phyloP scores from a whole-genome alignment of 2,888 invertebrate genomes.

The Hypomecis punctinalis region DNA sequence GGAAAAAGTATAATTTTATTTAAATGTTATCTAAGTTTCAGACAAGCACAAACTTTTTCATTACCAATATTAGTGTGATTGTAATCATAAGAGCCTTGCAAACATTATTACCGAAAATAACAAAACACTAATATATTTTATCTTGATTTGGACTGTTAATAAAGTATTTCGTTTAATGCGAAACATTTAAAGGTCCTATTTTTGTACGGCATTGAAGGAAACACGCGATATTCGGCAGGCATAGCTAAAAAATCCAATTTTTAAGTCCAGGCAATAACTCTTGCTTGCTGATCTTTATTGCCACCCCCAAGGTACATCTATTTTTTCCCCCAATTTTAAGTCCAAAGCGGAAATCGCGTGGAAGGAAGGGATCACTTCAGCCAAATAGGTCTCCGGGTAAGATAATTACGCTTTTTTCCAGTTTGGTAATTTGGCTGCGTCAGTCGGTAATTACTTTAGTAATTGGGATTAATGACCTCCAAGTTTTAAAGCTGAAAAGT shows the following conservation, averaged over 20 bases:
- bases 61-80: too few relatives aligned
- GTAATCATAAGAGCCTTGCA: not conserved
- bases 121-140: constrained; percentile 23
- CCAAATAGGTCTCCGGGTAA: constrained; percentile 69
- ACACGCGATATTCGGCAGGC: constrained; percentile 41
- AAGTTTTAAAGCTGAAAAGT: constrained; percentile 16
- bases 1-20: too few relatives aligned
- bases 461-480: constrained; percentile 29
- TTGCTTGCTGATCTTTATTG: constrained; percentile 72
- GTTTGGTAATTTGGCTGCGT: constrained; percentile 54
- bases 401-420: constrained; percentile 67
- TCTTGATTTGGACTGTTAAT: constrained; percentile 22
- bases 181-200: constrained; percentile 36
- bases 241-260: constrained; percentile 53
- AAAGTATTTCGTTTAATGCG: constrained; percentile 30
- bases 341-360: constrained; percentile 74
- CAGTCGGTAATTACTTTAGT: constrained; percentile 38
- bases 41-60: too few relatives aligned
- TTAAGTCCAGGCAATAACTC: constrained; percentile 61
- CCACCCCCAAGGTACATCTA: constrained; percentile 59
- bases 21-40: too few relatives aligned
- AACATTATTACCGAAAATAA: not conserved
- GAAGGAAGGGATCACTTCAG: constrained; percentile 72
- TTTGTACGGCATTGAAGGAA: constrained; percentile 42
- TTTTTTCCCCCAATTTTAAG: constrained; percentile 64